Evolutionary conservation across 2,888 invertebrate species (phyloP), one percentile per base, ranked within the genome.

Genomic region (Platynereis dumerilii): DNA sequence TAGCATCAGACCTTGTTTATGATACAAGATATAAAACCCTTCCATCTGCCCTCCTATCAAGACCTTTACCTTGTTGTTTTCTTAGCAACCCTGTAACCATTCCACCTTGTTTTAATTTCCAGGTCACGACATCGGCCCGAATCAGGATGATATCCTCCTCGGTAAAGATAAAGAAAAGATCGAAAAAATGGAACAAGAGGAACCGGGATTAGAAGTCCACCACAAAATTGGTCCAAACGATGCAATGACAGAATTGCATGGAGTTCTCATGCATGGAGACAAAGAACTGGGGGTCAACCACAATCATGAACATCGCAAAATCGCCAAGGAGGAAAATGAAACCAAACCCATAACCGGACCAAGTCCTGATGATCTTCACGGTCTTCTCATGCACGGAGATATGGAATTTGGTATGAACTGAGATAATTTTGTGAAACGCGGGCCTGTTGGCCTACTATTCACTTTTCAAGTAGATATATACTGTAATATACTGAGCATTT

Each of bases 381-480:
- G 75, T 1, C 69, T 69, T 1, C 61, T 77, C n/a, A 77, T 78
- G 77, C 77, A 78, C 52, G 74, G 70, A 0, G 77, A 74, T 44
- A 34, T 60, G 1, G 61, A 65, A 15, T 29, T 65, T 0, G 72
- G 72, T 7, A 42, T 12, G n/a, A n/a, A n/a, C n/a, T n/a, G n/a
- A n/a, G n/a, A n/a, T n/a, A n/a, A n/a, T n/a, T n/a, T n/a, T n/a
- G n/a, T n/a, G n/a, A n/a, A n/a, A n/a, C n/a, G n/a, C n/a, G n/a
- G n/a, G n/a, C n/a, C n/a, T n/a, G n/a, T n/a, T n/a, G n/a, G n/a
- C n/a, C n/a, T n/a, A n/a, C n/a, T n/a, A n/a, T n/a, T n/a, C n/a
- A n/a, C n/a, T n/a, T n/a, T n/a, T n/a, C n/a, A n/a, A n/a, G n/a
- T n/a, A n/a, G n/a, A n/a, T n/a, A n/a, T n/a, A n/a, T n/a, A n/a